Percentiles rank a stretch among this genome's conserved stretches.
Evolutionary conservation across 2,797 vertebrate species (phyloP).

Genomic region (Silurus aristotelis): DNA sequence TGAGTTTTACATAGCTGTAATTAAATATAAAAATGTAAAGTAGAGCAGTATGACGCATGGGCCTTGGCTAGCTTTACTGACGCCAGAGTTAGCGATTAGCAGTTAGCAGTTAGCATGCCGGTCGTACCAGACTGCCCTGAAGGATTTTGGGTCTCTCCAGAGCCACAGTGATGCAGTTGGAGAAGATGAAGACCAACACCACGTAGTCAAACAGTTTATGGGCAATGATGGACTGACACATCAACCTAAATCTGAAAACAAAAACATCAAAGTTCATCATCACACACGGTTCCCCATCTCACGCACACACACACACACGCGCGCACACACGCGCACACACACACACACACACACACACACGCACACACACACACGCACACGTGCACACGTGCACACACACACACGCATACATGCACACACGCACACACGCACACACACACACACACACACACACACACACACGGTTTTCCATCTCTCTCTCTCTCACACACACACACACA

Average conservation of each 20-base stretch:
- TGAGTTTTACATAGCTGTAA: neutral
- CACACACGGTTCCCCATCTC: too few relatives aligned
- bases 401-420: too few relatives aligned
- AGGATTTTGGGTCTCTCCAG: constrained; percentile 95
- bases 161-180: constrained; percentile 97
- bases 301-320: too few relatives aligned
- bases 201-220: constrained; percentile 96
- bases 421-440: too few relatives aligned
- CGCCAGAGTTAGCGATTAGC: neutral
- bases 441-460: too few relatives aligned
- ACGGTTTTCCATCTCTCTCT: too few relatives aligned
- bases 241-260: constrained; percentile 82
- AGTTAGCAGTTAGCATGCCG: neutral
- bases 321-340: neutral
- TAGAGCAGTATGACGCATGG: neutral
- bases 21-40: neutral
- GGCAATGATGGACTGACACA: constrained; percentile 93
- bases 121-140: constrained; percentile 84
- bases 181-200: constrained; percentile 95
- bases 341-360: neutral
- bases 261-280: too few relatives aligned
- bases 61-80: neutral
- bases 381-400: too few relatives aligned
- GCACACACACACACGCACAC: too few relatives aligned
- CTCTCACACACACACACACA: too few relatives aligned